These are phyloP conservation scores for Furcifer pardalis DNA, from an alignment of 2,797 vertebrate species.

Conservation along the genomic window DNA sequence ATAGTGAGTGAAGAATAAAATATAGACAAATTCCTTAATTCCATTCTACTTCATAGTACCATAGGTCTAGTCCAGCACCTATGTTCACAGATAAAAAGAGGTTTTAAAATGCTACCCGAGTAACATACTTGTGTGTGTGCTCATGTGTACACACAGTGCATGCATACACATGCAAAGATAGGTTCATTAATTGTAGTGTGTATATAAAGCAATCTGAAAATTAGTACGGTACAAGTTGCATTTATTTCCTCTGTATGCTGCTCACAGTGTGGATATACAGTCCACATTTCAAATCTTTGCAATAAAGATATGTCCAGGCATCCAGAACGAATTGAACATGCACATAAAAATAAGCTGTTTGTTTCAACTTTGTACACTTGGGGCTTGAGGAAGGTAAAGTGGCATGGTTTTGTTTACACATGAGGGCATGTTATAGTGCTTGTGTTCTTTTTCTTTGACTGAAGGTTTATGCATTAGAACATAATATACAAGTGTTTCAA, in stretches of 20 bases:
- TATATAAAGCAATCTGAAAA: neutral
- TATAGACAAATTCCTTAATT: too few species aligned
- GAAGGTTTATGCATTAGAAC: neutral
- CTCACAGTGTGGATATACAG: neutral
- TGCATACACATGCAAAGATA: too few species aligned
- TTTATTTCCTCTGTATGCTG: neutral
- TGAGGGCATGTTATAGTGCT: neutral
- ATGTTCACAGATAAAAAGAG: too few species aligned
- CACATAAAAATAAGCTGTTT: neutral
- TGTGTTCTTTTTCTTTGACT: neutral
- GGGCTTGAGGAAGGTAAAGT: too few species aligned
- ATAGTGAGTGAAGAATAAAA: too few species aligned
- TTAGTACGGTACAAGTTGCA: neutral
- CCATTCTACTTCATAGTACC: too few species aligned
- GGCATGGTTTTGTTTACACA: neutral
- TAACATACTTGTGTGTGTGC: too few species aligned
- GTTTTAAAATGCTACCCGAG: too few species aligned
- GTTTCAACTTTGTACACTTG: too few species aligned
- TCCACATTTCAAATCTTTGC: neutral
- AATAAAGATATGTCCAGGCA: neutral
- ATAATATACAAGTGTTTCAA: accelerated
- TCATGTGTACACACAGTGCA: too few species aligned
- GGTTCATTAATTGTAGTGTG: neutral
- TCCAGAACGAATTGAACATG: neutral
- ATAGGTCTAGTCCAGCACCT: too few species aligned